Evolutionary conservation across 2,797 vertebrate species (phyloP).

Genomic region (Falco novaeseelandiae): DNA sequence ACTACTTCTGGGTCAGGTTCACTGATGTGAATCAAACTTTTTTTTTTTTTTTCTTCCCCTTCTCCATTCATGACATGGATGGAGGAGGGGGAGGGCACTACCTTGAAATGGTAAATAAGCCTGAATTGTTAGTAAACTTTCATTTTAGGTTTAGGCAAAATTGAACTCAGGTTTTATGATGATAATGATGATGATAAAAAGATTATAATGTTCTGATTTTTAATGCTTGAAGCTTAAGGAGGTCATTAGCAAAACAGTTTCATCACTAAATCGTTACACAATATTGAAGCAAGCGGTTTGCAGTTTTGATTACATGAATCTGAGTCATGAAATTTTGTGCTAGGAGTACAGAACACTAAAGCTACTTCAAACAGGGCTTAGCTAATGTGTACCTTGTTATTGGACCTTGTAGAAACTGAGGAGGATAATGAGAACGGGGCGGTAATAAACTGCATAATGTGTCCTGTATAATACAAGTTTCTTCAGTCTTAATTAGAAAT

Average conservation of each 20-base stretch:
- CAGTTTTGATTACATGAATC: conserved; percentile 60
- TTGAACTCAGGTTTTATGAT: background rate
- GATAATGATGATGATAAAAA: background rate
- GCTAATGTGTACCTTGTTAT: conserved; percentile 52
- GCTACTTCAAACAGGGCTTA: conserved; percentile 66
- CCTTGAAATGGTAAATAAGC: background rate
- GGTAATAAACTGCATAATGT: conserved; percentile 47
- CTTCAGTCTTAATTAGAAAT: conserved; percentile 50
- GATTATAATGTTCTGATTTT: background rate
- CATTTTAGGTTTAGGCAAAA: background rate
- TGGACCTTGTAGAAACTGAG: conserved; percentile 43
- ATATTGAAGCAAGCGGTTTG: conserved; percentile 61
- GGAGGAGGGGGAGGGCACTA: background rate
- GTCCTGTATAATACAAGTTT: conserved; percentile 6
- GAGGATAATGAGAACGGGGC: conserved; percentile 22
- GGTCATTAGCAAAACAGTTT: conserved; percentile 57
- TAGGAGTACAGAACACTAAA: conserved; percentile 61
- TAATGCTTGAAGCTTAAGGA: conserved; percentile 20
- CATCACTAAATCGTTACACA: conserved; percentile 56
- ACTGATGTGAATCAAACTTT: background rate
- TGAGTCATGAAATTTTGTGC: conserved; percentile 69
- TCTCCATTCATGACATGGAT: background rate
- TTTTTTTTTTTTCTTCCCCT: background rate
- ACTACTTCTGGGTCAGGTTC: conserved; percentile 19
- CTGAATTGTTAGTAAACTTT: background rate